Conservation (phyloP, 2,113 vertebrate species). For the Stigmatopora nigra region DNA sequence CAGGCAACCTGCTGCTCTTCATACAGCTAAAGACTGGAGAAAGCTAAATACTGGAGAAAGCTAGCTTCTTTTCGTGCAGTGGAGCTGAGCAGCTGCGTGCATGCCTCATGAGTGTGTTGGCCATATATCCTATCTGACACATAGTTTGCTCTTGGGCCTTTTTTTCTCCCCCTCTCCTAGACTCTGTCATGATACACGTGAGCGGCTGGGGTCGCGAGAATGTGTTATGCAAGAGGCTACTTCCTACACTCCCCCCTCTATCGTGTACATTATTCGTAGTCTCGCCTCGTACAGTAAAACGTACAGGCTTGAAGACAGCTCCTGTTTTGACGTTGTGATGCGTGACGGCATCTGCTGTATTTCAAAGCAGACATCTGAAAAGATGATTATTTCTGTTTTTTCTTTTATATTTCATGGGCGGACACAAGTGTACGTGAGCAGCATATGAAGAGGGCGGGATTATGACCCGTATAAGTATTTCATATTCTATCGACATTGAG, state of each 20-base stretch:
- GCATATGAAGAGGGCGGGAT: conserved; percentile 22
- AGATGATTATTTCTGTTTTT: background rate
- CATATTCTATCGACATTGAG: conserved; percentile 6
- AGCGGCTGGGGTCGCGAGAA: conserved; percentile 32
- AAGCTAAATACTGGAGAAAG: background rate
- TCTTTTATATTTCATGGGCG: background rate
- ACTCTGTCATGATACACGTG: conserved; percentile 62
- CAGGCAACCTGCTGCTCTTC: background rate
- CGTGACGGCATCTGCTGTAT: conserved; percentile 36
- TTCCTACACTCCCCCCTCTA: conserved; percentile 10
- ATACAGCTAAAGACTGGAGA: conserved; percentile 2
- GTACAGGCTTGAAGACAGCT: conserved; percentile 28
- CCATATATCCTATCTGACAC: conserved; percentile 45
- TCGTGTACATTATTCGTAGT: conserved; percentile 17
- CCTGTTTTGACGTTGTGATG: conserved; percentile 13
- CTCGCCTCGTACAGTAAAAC: conserved; percentile 26
- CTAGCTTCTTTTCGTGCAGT: conserved; percentile 24
- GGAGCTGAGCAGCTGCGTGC: conserved; percentile 35
- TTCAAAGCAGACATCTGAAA: background rate
- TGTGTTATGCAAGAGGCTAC: conserved; percentile 51
- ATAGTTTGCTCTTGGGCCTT: conserved; percentile 39
- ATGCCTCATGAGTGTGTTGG: conserved; percentile 27
- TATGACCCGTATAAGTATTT: conserved; percentile 4
- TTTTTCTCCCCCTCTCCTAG: conserved; percentile 28
- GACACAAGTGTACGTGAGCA: conserved; percentile 7